Percentiles rank a stretch among this genome's conserved stretches.
phyloP scores from a whole-genome alignment of 1,140 invertebrate species.

The Harlomillsia oculata region DNA sequence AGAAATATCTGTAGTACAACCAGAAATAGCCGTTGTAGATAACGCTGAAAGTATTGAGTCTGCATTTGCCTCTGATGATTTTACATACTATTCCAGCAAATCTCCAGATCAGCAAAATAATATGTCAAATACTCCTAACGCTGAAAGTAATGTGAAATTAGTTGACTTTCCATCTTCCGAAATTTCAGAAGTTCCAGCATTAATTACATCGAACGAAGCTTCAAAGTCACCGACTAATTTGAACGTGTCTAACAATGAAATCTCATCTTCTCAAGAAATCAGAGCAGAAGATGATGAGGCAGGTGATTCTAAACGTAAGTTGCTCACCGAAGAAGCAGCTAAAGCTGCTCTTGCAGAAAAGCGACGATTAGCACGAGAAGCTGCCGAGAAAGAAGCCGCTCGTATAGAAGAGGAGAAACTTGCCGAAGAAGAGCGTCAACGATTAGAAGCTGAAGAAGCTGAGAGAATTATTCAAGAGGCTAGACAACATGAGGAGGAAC shows the following conservation, averaged over 20 bases:
- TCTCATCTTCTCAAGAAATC: not conserved
- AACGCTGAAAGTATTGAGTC: slow-evolving; percentile 23
- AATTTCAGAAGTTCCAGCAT: not conserved
- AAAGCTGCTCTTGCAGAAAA: slow-evolving; percentile 80
- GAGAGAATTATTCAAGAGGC: slow-evolving; percentile 46
- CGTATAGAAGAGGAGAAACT: slow-evolving; percentile 36
- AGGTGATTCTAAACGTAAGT: too few species aligned
- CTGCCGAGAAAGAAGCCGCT: slow-evolving; percentile 70
- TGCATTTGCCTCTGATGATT: slow-evolving; percentile 17
- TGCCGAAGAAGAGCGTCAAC: slow-evolving; percentile 55
- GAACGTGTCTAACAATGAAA: not conserved
- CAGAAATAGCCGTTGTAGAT: too few species aligned
- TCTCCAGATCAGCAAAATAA: not conserved
- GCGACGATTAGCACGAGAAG: slow-evolving; percentile 67
- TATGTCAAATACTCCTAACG: not conserved
- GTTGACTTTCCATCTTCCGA: not conserved
- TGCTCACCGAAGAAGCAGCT: slow-evolving; percentile 78
- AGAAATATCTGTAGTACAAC: not conserved
- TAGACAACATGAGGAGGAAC: slow-evolving; percentile 29
- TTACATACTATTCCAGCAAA: not conserved
- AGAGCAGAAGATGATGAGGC: not conserved
- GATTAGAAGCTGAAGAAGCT: slow-evolving; percentile 63
- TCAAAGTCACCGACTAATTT: not conserved
- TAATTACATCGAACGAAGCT: not conserved
- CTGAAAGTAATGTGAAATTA: not conserved